Conservation (phyloP, 23 tunicate genomes). For the Botrylloides violaceus region DNA sequence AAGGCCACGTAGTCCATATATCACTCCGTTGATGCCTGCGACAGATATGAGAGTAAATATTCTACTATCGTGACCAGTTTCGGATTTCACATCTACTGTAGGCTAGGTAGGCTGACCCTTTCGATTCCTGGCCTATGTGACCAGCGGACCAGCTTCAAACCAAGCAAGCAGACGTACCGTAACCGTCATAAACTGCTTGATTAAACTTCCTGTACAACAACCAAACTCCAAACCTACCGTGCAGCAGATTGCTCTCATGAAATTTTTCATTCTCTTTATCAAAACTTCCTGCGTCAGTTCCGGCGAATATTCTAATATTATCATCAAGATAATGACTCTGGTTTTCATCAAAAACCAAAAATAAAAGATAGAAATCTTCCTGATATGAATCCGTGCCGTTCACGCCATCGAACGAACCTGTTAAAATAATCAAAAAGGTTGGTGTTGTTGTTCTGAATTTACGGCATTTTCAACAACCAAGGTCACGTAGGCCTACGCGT, state of each 20-base stretch:
- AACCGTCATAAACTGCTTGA: too few species aligned
- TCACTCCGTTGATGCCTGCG: conserved; percentile 57
- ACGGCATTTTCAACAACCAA: too few species aligned
- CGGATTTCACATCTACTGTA: too few species aligned
- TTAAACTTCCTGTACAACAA: too few species aligned
- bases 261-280: conserved; percentile 33
- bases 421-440: too few species aligned
- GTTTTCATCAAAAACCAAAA: conserved; percentile 55
- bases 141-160: too few species aligned
- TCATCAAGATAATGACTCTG: conserved; percentile 56
- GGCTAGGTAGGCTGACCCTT: too few species aligned
- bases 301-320: conserved; percentile 28
- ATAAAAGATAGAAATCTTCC: conserved; percentile 48
- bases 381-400: background rate
- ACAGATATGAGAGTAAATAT: background rate
- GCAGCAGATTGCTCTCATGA: conserved; percentile 63
- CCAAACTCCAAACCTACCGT: conserved; percentile 23
- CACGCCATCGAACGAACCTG: conserved; percentile 2
- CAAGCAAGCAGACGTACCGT: too few species aligned
- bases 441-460: too few species aligned
- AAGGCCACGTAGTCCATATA: conserved; percentile 34
- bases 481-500: too few species aligned
- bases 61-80: background rate
- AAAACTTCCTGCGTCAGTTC: conserved; percentile 12
- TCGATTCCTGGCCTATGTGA: too few species aligned